Evolutionary conservation across 2,797 vertebrate genomes (phyloP), one percentile per base, ranked within the genome.

Genomic region (Acanthis flammea): DNA sequence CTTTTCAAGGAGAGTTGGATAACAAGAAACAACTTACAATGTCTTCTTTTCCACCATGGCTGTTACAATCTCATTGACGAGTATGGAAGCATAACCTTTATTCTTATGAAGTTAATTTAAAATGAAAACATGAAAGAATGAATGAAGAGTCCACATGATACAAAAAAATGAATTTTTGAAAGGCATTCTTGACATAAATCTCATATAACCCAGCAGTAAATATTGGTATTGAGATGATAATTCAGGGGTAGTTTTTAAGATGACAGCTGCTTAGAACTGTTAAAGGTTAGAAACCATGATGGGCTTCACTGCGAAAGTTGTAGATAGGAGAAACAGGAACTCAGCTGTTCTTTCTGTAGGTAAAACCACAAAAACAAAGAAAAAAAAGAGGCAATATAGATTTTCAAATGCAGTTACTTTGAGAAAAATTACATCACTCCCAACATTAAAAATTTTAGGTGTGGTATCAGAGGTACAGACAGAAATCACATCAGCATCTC

Each of bases 81-180:
- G 3, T 41, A 76, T 1, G 24, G 71, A 82, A 86, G 28, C 28
- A 55, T n/a, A 95, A 48, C 12, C 5, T 74, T 80, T 88, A 37
- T 74, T 75, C 31, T 88, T 54, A 65, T 24, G 8, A 81, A 74
- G 42, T 58, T 74, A 76, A 80, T 60, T 89, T 91, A 73, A 88
- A 89, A 63, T 35, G 33, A 94, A 94, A 86, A 50, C 45, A 72
- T 75, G 31, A 68, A 90, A 90, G 15, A 86, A 7, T 51, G 16
- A 95, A 63, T 3, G 1, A 4, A 55, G 41, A 53, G 18, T 73
- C 18, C 24, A 45, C 7, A 21, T 19, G 44, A 80, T 25, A 53
- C 2, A 84, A 12, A 88, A 83, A 92, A 41, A 11, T n/a, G 21
- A 55, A 17, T 24, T 60, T 82, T 37, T 73, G 14, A 76, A 79